Conservation (phyloP, 1,140 invertebrate genomes). For the Neoseiulus cucumeris region DNA sequence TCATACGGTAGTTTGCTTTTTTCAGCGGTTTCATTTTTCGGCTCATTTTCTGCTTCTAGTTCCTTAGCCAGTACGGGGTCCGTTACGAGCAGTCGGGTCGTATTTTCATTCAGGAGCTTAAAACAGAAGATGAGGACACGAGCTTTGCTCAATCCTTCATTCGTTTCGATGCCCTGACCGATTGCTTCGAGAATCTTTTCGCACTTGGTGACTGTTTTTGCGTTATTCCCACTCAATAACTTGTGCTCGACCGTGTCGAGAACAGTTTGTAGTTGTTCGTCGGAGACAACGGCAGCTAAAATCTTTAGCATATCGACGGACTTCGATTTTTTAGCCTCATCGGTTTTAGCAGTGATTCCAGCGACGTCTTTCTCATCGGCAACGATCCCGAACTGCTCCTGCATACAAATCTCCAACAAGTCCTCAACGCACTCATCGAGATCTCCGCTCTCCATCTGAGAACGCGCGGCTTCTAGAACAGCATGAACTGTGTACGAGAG, state of each 20-base stretch:
- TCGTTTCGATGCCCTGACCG: background rate
- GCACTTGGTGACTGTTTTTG: background rate
- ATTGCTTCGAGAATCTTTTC: background rate
- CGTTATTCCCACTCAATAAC: background rate
- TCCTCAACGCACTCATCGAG: conserved; percentile 53
- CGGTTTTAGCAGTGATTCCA: conserved; percentile 49
- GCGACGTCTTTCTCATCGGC: conserved; percentile 78
- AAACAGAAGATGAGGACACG: background rate
- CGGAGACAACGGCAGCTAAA: conserved; percentile 51
- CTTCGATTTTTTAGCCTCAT: conserved; percentile 41
- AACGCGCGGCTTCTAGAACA: conserved; percentile 47
- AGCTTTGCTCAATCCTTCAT: background rate
- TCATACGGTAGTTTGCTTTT: background rate
- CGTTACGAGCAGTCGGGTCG: background rate
- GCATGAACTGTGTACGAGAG: conserved; percentile 68
- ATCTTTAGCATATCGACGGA: conserved; percentile 67
- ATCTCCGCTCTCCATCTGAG: conserved; percentile 42
- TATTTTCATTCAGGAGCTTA: background rate
- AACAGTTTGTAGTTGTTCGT: conserved; percentile 49
- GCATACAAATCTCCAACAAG: conserved; percentile 57
- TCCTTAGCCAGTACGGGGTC: background rate
- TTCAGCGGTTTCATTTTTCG: background rate
- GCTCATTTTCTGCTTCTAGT: background rate
- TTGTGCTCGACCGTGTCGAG: conserved; percentile 55
- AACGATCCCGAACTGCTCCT: conserved; percentile 66